Evolutionary conservation across 2,113 vertebrate species (phyloP).

Genomic region (Seriola aureovittata): DNA sequence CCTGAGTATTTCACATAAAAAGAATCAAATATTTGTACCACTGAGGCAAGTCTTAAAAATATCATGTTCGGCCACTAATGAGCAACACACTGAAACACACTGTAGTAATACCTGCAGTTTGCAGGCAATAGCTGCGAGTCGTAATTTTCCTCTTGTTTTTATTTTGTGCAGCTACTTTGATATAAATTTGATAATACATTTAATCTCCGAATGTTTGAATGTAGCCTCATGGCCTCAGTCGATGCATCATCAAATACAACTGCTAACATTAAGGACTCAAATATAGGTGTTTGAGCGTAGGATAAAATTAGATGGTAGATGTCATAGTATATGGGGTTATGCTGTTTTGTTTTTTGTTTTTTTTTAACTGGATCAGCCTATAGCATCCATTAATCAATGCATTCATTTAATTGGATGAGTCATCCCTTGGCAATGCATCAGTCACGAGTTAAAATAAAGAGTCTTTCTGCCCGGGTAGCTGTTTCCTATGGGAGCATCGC

Average conservation of each 20-base stretch:
- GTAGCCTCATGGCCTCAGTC: background rate
- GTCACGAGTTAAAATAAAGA: constrained; percentile 30
- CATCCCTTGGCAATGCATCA: background rate
- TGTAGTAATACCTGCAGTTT: background rate
- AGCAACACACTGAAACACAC: background rate
- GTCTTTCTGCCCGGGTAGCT: constrained; percentile 1
- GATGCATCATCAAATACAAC: constrained; percentile 8
- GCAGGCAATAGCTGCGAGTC: background rate
- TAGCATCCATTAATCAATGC: constrained; percentile 21
- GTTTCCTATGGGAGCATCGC: constrained; percentile 25
- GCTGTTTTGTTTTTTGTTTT: background rate
- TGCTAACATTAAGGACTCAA: background rate
- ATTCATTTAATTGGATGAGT: constrained; percentile 11
- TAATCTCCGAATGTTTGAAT: background rate
- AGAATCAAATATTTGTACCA: background rate
- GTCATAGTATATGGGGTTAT: background rate
- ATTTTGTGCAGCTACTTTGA: background rate
- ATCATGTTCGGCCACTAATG: background rate
- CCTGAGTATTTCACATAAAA: background rate
- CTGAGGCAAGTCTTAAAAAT: constrained; percentile 11
- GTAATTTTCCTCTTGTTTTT: background rate
- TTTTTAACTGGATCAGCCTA: background rate
- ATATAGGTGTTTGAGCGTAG: background rate
- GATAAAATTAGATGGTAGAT: background rate
- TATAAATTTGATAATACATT: constrained; percentile 6